Conservation (phyloP, 2,888 invertebrate species). For the Tetheella fluctuosa region DNA sequence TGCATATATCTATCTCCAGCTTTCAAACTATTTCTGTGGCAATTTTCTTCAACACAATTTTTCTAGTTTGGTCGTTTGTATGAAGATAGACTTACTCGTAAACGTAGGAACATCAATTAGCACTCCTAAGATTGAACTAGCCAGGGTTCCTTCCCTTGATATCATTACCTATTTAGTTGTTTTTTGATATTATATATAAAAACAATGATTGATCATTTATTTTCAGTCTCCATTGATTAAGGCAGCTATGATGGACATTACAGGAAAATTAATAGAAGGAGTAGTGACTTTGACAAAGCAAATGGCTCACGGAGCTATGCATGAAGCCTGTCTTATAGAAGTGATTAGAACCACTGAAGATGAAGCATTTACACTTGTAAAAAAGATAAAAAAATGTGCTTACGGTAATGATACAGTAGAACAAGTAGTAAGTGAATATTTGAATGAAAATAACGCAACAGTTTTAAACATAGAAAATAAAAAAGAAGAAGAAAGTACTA, state of each 20-base stretch:
- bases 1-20: too few relatives aligned
- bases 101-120: too few relatives aligned
- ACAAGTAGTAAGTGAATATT: slow-evolving; percentile 43
- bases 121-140: too few relatives aligned
- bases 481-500: slow-evolving; percentile 17
- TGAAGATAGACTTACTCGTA: too few relatives aligned
- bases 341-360: slow-evolving; percentile 72
- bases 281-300: slow-evolving; percentile 70
- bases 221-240: slow-evolving; percentile 73
- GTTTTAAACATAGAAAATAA: slow-evolving; percentile 50
- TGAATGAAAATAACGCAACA: slow-evolving; percentile 68
- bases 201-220: not conserved
- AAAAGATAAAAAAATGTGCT: slow-evolving; percentile 55
- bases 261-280: slow-evolving; percentile 66
- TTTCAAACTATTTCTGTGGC: too few relatives aligned
- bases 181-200: too few relatives aligned
- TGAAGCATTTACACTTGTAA: slow-evolving; percentile 59
- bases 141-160: too few relatives aligned
- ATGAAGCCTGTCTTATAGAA: slow-evolving; percentile 79
- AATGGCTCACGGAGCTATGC: slow-evolving; percentile 79
- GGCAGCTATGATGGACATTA: slow-evolving; percentile 74
- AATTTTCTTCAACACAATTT: too few relatives aligned
- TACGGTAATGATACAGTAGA: slow-evolving; percentile 44
- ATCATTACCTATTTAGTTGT: too few relatives aligned
- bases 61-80: too few relatives aligned